phyloP scores from a whole-genome alignment of 2,888 invertebrate genomes.

The Acrobasis suavella region DNA sequence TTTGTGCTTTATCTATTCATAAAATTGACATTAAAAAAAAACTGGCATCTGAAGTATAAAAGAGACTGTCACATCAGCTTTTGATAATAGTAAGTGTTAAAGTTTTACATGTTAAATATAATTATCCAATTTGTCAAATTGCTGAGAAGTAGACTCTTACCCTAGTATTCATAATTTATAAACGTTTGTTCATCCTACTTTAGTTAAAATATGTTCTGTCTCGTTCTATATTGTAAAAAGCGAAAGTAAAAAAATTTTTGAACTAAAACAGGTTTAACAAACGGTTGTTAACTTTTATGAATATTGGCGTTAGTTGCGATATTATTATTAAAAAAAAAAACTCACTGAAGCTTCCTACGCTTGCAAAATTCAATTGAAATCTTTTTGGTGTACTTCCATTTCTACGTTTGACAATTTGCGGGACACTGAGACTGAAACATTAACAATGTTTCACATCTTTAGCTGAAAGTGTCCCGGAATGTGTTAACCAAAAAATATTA shows the following conservation, averaged over 20 bases:
- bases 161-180: too few relatives aligned
- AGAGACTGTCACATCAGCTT: slow-evolving; percentile 10
- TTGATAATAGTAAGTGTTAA: not conserved
- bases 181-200: not conserved
- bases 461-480: too few relatives aligned
- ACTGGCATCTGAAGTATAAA: slow-evolving; percentile 4
- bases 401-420: not conserved
- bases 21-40: not conserved
- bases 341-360: slow-evolving; percentile 48
- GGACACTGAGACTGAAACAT: too few relatives aligned
- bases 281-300: too few relatives aligned
- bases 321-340: slow-evolving; percentile 22
- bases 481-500: not conserved
- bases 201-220: not conserved
- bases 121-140: not conserved
- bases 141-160: not conserved
- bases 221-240: too few relatives aligned
- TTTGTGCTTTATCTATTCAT: too few relatives aligned
- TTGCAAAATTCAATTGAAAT: slow-evolving; percentile 25
- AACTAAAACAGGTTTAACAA: too few relatives aligned
- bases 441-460: too few relatives aligned
- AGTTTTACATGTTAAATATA: not conserved
- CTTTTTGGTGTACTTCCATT: not conserved
- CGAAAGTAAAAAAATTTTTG: too few relatives aligned
- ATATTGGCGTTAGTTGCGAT: too few relatives aligned